Evolutionary conservation across 1,140 invertebrate genomes (phyloP).

Genomic region (Ceratitis capitata): DNA sequence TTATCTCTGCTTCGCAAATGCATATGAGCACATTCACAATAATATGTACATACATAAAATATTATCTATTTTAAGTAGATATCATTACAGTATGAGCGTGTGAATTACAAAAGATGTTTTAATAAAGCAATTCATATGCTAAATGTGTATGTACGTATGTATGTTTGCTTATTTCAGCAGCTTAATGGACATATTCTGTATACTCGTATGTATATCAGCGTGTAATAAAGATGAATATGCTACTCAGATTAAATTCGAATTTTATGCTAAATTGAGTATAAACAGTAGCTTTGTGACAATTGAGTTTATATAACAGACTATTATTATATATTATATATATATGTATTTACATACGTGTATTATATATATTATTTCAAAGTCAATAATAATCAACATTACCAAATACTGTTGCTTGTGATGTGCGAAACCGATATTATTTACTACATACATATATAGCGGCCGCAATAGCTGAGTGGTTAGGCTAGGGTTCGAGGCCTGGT

Average conservation of each 20-base stretch:
- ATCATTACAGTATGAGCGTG: background rate
- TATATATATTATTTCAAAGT: no score
- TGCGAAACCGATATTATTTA: no score
- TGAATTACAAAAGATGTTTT: background rate
- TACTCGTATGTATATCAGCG: background rate
- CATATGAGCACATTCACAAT: background rate
- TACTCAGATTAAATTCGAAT: no score
- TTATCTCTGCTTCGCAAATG: background rate
- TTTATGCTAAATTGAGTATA: background rate
- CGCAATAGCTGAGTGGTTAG: no score
- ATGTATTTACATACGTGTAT: no score
- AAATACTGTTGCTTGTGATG: no score
- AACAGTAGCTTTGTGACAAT: background rate
- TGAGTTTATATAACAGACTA: background rate
- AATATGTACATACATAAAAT: background rate
- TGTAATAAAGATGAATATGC: background rate
- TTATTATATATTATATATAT: no score
- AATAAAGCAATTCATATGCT: background rate
- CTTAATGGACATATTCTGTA: background rate
- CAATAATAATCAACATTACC: no score
- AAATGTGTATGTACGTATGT: no score
- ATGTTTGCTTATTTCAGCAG: background rate
- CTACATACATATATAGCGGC: no score
- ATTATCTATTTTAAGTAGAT: background rate
- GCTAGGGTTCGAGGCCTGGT: no score